Conservation (phyloP, 2,888 invertebrate species). For the Phymatocera aterrima region DNA sequence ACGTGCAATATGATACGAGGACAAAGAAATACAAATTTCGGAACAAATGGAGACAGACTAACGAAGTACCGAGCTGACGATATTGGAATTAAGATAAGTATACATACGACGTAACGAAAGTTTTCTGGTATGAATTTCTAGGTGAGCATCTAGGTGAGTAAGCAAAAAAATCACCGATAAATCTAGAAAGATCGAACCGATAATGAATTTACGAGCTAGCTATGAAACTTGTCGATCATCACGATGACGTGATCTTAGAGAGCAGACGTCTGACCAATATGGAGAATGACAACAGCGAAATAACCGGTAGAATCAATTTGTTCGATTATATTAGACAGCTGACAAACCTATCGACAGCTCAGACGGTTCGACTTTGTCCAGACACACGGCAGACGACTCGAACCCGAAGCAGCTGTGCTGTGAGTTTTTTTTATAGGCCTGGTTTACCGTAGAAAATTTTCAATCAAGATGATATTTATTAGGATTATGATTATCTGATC, state of each 20-base stretch:
- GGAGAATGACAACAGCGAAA: neutral
- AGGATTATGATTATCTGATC: neutral
- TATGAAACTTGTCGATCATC: slow-evolving; percentile 3
- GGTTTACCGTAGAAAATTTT: neutral
- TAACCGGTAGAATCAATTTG: neutral
- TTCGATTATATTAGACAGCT: slow-evolving; percentile 13
- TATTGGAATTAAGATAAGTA: too few species aligned
- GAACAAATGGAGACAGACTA: too few species aligned
- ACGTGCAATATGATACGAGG: too few species aligned
- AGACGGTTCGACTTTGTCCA: neutral
- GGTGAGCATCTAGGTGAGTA: too few species aligned
- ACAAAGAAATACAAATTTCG: too few species aligned
- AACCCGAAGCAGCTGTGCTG: neutral
- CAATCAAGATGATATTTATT: neutral
- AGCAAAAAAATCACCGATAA: neutral
- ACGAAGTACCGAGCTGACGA: too few species aligned
- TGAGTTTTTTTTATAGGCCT: neutral
- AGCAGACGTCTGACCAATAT: neutral
- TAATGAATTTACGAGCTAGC: neutral
- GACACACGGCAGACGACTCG: neutral
- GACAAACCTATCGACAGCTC: neutral
- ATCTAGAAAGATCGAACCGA: neutral
- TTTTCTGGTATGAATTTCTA: too few species aligned
- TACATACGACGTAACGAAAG: too few species aligned
- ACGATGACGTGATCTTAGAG: neutral